Conservation (phyloP, 2,113 vertebrate genomes). For the Diglossa brunneiventris region DNA sequence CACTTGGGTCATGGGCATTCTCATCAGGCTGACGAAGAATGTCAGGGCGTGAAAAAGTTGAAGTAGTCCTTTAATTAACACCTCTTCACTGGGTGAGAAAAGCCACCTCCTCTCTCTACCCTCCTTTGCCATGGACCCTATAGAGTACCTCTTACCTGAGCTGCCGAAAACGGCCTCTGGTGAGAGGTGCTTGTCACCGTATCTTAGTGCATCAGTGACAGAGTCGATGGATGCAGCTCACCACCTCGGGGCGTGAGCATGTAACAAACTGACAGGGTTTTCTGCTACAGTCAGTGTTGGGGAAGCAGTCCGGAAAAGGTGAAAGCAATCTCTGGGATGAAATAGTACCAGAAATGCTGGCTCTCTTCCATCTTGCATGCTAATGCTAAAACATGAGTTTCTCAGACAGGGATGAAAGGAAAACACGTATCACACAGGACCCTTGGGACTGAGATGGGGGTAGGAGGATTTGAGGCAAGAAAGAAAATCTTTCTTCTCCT, state of each 20-base stretch:
- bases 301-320: background rate
- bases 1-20: background rate
- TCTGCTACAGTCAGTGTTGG: background rate
- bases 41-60: background rate
- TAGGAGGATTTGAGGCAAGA: slow-evolving; percentile 11
- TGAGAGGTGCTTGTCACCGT: background rate
- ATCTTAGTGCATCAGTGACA: background rate
- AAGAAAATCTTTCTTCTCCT: slow-evolving; percentile 28
- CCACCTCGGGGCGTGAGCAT: background rate
- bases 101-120: background rate
- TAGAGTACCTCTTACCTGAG: background rate
- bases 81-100: background rate
- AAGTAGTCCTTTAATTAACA: slow-evolving; percentile 10
- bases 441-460: background rate
- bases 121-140: background rate
- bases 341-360: slow-evolving; percentile 5
- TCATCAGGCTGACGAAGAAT: background rate
- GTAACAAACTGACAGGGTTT: background rate
- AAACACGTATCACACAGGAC: slow-evolving; percentile 13
- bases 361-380: slow-evolving; percentile 16
- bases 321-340: background rate
- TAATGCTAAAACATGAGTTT: slow-evolving; percentile 43
- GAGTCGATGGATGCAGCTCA: background rate
- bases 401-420: slow-evolving; percentile 29
- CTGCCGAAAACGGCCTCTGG: background rate